Percentiles rank a stretch among this genome's conserved stretches.
Evolutionary conservation across 2,113 vertebrate genomes (phyloP).

Genomic region (Toxotes chatareus): DNA sequence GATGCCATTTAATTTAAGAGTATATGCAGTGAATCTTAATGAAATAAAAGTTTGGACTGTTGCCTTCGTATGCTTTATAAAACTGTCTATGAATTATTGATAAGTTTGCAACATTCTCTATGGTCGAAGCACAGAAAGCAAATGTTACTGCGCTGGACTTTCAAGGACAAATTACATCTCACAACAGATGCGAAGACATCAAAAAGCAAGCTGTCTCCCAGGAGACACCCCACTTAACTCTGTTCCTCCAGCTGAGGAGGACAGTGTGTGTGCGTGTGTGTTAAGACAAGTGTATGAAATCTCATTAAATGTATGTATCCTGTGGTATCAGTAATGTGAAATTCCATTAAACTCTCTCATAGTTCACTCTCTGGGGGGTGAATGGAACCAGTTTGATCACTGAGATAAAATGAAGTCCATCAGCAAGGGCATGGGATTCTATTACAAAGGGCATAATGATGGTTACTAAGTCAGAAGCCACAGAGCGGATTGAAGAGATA

Average conservation of each 20-base stretch:
- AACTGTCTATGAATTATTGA: constrained; percentile 28
- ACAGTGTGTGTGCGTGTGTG: background rate
- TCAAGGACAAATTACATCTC: constrained; percentile 32
- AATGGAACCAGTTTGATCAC: constrained; percentile 1
- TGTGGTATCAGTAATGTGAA: constrained; percentile 14
- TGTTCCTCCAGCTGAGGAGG: background rate
- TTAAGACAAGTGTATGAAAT: background rate
- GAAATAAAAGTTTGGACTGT: background rate
- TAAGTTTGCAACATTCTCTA: constrained; percentile 6
- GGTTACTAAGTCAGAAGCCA: background rate
- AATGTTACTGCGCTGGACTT: background rate
- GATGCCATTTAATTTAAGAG: constrained; percentile 25
- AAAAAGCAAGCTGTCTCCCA: background rate
- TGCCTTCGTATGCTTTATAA: constrained; percentile 16
- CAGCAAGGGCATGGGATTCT: background rate
- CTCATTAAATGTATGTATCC: constrained; percentile 42
- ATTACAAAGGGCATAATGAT: background rate
- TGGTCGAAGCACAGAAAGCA: background rate
- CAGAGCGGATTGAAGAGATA: background rate
- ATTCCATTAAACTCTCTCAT: constrained; percentile 19
- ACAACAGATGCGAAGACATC: constrained; percentile 5
- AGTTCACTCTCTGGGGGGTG: background rate
- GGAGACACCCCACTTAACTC: constrained; percentile 24
- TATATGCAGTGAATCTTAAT: constrained; percentile 23
- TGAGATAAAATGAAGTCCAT: background rate